Base-by-base conservation (phyloP, 2,113 vertebrate genomes). In the Haemorhous mexicanus region DNA sequence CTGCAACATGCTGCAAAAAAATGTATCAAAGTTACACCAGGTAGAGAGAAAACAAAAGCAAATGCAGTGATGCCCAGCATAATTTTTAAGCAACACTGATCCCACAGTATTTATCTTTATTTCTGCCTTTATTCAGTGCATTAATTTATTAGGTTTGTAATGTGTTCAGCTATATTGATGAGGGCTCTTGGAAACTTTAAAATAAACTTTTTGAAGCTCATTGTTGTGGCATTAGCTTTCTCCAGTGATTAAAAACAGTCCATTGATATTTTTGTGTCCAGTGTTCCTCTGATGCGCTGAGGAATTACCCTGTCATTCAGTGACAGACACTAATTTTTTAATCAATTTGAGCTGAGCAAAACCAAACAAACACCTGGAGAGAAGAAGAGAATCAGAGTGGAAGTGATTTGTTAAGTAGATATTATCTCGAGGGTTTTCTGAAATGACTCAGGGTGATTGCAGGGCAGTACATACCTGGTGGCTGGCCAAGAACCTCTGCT, bases 401-500 rank as follows among this genome's bases (percentile, higher is more conserved):
- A 72, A 86, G 21, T 27, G 58, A 19, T 82, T 59, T 83, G 23
- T 83, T 43, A 50, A 84, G 24, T 17, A 73, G 70, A 5, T 66
- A 6, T 11, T 77, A 14, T 27, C 63, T 30, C 15, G 0, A 89
- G 28, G 30, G 24, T 58, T 83, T 79, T 49, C 28, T 89, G 76
- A 33, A 49, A 17, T 70, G 10, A 3, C 33, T n/a, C 46, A 0
- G 24, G 53, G 11, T 46, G 41, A 24, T 5, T 33, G 26, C 26
- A 10, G 27, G 61, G 68, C 30, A 84, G 47, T 56, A 26, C 2
- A 10, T 9, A 9, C 0, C 0, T 35, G 16, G 14, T 52, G 23
- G 13, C 2, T 52, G 62, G 35, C 33, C 44, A 56, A 43, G 77
- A 63, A 21, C 27, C 14, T 16, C 30, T 68, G 67, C 27, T 86